Evolutionary conservation across 1,140 invertebrate genomes (phyloP).

Genomic region (Matsumurasca onukii): DNA sequence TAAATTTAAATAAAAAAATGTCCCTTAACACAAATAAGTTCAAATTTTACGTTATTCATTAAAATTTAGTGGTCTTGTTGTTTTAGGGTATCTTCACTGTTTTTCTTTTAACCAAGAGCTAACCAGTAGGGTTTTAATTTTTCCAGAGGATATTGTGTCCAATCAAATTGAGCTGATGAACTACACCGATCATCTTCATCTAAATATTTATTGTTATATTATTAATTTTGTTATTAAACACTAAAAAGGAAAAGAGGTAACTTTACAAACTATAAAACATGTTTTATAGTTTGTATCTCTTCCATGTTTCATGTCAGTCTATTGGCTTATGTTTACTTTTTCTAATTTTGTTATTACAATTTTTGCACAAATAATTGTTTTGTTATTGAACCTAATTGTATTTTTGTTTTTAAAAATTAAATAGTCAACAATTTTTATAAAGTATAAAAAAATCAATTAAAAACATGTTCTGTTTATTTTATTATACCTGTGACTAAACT

Average conservation of each 20-base stretch:
- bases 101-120: too few species aligned
- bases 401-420: not conserved
- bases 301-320: not conserved
- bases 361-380: not conserved
- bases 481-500: too few species aligned
- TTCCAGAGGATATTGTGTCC: conserved; percentile 28
- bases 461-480: too few species aligned
- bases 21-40: too few species aligned
- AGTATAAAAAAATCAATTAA: not conserved
- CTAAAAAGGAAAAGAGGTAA: not conserved
- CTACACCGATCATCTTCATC: too few species aligned
- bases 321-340: too few species aligned
- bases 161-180: not conserved
- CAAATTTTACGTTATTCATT: too few species aligned
- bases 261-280: too few species aligned
- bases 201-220: not conserved
- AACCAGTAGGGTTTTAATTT: too few species aligned
- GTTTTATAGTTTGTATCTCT: not conserved
- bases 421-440: not conserved
- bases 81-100: too few species aligned
- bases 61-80: too few species aligned
- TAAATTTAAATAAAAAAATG: too few species aligned
- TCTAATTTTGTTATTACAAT: not conserved
- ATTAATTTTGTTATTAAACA: not conserved
- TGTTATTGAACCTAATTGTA: not conserved